Evolutionary conservation across 2,113 vertebrate genomes (phyloP), one percentile per base, ranked within the genome.

Genomic region (Astur gentilis): DNA sequence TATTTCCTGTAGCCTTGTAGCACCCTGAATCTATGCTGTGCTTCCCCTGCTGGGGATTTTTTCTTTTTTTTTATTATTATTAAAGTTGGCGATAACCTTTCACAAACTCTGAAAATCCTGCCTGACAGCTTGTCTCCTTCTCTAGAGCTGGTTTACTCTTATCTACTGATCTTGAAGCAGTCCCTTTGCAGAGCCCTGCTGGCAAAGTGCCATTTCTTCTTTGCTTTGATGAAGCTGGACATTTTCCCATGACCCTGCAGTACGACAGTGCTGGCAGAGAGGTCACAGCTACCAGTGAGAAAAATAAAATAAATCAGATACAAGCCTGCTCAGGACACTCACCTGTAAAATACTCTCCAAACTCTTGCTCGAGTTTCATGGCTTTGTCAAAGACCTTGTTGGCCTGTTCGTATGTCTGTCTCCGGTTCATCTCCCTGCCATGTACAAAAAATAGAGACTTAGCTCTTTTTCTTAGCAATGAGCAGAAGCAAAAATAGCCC

Each of bases 291-390:
- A 61, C 49, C 5, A 40, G 29, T 18, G 5, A 6, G 62, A 72
- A 90, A 61, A 75, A 47, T 4, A n/a, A 60, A 72, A 36, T 19
- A 27, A n/a, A 83, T 45, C 62, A 44, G 90, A 69, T 32, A 49
- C 4, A 18, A 72, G 34, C 29, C 22, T n/a, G 36, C 49, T 79
- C 47, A 32, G 55, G 76, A 72, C 55, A 76, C 97, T 96, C 96
- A 99, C 99, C 99, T 99, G 99, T 99, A 97, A 99, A 99, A 98
- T 98, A 99, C 95, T 99, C 99, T 97, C 99, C 99, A 94, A 99
- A 99, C 97, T 99, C 99, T 95, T 99, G 99, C 97, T 99, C 99
- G 65, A 99, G 98, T 96, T 99, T 99, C 97, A 99, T 98, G 90
- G 99, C 99, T 99, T 99, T 99, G 98, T 99, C 99, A 96, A 99